These are phyloP conservation scores for Sarcophaga caerulescens DNA, from an alignment of 2,888 invertebrate genomes.

Conservation along the genomic window DNA sequence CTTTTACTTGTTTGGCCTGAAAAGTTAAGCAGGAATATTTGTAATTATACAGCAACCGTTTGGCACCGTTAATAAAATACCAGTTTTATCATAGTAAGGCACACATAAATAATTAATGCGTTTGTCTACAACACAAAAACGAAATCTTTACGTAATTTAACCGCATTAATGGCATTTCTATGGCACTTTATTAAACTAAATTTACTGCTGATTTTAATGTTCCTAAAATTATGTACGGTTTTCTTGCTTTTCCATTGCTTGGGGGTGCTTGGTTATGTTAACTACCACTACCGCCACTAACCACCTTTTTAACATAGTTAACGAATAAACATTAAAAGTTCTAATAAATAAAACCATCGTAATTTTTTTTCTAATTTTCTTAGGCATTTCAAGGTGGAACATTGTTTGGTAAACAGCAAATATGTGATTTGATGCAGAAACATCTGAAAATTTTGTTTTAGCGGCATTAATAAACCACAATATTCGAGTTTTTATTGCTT, in stretches of 20 bases:
- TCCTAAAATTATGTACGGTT: slow-evolving; percentile 37
- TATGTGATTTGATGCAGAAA: not conserved
- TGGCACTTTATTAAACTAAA: slow-evolving; percentile 52
- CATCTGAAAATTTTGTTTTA: not conserved
- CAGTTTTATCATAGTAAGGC: no score
- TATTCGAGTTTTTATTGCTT: not conserved
- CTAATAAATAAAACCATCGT: slow-evolving; percentile 41
- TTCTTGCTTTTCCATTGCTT: not conserved
- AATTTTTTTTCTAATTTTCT: not conserved
- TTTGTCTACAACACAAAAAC: slow-evolving; percentile 11
- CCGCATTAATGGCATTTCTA: slow-evolving; percentile 59
- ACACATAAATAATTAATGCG: not conserved
- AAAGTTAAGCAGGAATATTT: not conserved
- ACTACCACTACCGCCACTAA: slow-evolving; percentile 18
- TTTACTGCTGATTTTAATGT: slow-evolving; percentile 58
- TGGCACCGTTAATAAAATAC: no score
- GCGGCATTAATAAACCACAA: slow-evolving; percentile 24
- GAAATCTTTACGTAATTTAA: slow-evolving; percentile 51
- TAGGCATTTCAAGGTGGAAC: no score
- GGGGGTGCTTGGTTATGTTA: not conserved
- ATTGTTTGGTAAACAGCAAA: not conserved
- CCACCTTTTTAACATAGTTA: slow-evolving; percentile 45
- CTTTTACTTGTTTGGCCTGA: slow-evolving; percentile 8
- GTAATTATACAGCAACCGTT: no score
- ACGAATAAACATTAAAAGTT: slow-evolving; percentile 45